These are phyloP conservation scores for Nesoenas mayeri DNA, from an alignment of 2,113 vertebrate genomes.

Conservation along the genomic window DNA sequence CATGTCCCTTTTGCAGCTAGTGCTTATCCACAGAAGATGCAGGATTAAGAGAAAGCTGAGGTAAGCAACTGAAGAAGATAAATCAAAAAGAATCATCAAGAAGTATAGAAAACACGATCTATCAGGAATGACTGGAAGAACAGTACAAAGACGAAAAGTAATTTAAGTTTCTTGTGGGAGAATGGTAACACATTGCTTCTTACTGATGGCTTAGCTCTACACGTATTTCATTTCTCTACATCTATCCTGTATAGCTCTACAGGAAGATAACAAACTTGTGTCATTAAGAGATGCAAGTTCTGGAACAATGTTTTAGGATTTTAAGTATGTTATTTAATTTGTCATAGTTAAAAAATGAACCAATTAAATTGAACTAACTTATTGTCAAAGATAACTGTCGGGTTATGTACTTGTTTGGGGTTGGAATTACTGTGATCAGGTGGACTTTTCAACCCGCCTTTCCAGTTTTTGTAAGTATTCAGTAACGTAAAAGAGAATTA, in stretches of 20 bases:
- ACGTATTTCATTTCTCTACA: neutral
- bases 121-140: neutral
- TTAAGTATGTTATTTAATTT: neutral
- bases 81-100: neutral
- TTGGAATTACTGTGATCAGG: neutral
- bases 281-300: neutral
- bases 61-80: neutral
- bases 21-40: neutral
- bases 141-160: neutral
- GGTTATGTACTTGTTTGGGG: neutral
- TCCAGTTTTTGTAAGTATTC: neutral
- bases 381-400: neutral
- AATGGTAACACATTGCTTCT: neutral
- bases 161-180: neutral
- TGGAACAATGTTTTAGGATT: neutral
- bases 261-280: neutral
- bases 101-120: neutral
- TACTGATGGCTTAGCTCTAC: neutral
- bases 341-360: neutral
- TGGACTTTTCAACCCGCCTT: neutral
- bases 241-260: neutral
- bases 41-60: neutral
- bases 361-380: neutral
- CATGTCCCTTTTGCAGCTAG: neutral
- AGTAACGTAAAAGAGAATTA: neutral